A percentile compares a stretch with the other conserved stretches of the same genome.
Evolutionary conservation across 2,113 vertebrate species (phyloP).

Genomic region (Pterophyllum scalare): DNA sequence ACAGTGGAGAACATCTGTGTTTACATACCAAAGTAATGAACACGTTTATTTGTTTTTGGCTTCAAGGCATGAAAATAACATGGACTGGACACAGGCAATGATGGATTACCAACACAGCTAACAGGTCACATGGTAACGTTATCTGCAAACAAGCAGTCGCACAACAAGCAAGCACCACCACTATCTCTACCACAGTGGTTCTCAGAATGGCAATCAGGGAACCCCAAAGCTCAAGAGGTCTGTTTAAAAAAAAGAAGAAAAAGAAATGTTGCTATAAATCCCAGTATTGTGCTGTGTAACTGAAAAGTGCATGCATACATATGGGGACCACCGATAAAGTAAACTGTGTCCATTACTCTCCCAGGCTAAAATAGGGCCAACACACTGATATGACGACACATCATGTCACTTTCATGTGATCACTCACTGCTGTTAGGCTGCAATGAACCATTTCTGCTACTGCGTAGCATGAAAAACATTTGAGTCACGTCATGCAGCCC

Average conservation of each 20-base stretch:
- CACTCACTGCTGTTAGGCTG: not conserved
- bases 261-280: not conserved
- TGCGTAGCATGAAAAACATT: not conserved
- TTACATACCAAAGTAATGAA: not conserved
- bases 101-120: not conserved
- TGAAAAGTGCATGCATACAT: not conserved
- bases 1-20: not conserved
- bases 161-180: not conserved
- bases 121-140: not conserved
- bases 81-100: not conserved
- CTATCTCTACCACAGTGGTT: not conserved
- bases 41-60: not conserved
- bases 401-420: not conserved
- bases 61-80: not conserved
- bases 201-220: not conserved
- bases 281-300: not conserved
- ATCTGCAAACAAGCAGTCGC: not conserved
- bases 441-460: not conserved
- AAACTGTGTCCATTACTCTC: not conserved
- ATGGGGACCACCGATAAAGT: no score
- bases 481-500: not conserved
- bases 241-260: not conserved
- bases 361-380: not conserved
- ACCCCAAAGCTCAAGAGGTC: not conserved
- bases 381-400: not conserved